These are phyloP conservation scores for Cynocephalus volans DNA, from an alignment of 2,113 vertebrate genomes.

Conservation along the genomic window DNA sequence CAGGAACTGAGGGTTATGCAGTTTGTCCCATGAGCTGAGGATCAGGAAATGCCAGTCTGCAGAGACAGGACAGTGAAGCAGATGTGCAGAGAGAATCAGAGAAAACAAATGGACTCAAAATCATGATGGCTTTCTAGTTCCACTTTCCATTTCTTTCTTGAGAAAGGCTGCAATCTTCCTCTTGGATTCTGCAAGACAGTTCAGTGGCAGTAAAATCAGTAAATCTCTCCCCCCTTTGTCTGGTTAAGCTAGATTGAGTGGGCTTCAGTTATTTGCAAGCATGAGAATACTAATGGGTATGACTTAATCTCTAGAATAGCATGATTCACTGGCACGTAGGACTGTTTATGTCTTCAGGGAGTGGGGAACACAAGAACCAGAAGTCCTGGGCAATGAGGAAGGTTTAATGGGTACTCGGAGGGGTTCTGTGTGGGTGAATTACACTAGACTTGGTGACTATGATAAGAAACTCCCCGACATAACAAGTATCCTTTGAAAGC, in stretches of 20 bases:
- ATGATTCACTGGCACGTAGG: background rate
- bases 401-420: background rate
- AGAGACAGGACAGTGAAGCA: background rate
- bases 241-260: background rate
- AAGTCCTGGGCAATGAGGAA: background rate
- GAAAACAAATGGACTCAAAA: background rate
- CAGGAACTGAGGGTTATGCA: too few species aligned
- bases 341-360: background rate
- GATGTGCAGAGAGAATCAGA: background rate
- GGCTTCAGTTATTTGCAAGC: slow-evolving; percentile 1
- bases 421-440: too few species aligned
- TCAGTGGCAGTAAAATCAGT: background rate
- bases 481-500: too few species aligned
- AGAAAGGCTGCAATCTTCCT: slow-evolving; percentile 31
- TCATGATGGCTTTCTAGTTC: background rate
- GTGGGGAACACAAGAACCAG: background rate
- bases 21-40: too few species aligned
- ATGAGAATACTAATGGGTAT: background rate
- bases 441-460: too few species aligned
- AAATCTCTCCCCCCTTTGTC: background rate
- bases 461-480: too few species aligned
- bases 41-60: too few species aligned
- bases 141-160: slow-evolving; percentile 36
- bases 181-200: background rate
- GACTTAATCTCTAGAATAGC: background rate